Conservation (phyloP, 2,888 invertebrate genomes). For the Drosophila bunnanda region DNA sequence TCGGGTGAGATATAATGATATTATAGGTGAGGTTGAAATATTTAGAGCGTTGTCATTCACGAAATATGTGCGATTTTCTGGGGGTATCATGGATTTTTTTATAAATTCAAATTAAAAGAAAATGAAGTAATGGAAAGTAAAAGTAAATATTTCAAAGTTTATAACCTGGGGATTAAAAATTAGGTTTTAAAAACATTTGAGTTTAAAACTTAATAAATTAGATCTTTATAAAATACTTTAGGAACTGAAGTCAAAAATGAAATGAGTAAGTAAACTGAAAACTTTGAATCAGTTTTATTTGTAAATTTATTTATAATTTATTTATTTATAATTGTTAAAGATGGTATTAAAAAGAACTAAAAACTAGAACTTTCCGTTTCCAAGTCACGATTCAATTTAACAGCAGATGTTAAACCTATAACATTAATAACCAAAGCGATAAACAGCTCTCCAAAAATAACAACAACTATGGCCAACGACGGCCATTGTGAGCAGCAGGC, state of each 20-base stretch:
- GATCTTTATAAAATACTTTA: neutral
- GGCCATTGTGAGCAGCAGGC: conserved; percentile 44
- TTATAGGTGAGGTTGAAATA: neutral
- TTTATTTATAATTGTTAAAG: no score
- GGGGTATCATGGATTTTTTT: neutral
- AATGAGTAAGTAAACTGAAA: no score
- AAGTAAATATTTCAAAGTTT: no score
- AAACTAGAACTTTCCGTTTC: neutral
- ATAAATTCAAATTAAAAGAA: no score
- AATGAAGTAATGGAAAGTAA: no score
- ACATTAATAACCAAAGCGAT: neutral
- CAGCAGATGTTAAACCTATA: neutral
- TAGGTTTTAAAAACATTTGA: neutral
- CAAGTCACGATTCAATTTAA: neutral
- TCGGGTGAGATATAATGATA: no score
- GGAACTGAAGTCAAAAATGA: neutral
- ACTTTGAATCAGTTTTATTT: no score
- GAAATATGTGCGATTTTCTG: neutral
- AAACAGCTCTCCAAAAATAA: neutral
- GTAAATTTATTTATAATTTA: neutral
- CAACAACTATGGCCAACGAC: neutral
- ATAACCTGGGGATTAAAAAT: neutral
- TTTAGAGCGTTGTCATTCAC: neutral
- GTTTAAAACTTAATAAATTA: neutral
- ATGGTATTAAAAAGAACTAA: neutral